Evolutionary conservation across 53 echinoderm and acorn worm species (phyloP), one percentile per base, ranked within the genome.

Genomic region (Henricia sp.): DNA sequence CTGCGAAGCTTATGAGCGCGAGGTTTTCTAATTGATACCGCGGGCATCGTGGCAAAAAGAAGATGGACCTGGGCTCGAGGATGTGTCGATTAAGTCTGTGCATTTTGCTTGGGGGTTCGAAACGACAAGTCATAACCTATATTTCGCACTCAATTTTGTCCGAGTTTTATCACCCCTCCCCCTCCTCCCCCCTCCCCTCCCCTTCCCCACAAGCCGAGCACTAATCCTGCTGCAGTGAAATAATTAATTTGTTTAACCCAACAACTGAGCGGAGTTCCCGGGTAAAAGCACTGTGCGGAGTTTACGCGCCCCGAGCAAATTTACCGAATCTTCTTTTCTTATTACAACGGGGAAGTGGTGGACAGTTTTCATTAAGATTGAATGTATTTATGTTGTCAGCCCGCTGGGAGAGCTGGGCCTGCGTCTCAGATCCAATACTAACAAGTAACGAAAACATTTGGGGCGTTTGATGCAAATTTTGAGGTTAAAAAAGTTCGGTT

Each of bases 201-300:
- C n/a, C n/a, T n/a, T n/a, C n/a, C n/a, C n/a, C n/a, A n/a, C n/a
- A n/a, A n/a, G n/a, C n/a, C n/a, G n/a, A n/a, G n/a, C n/a, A n/a
- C 10, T 76, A 76, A 76, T 57, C 76, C 59, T 17, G n/a, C n/a
- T n/a, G n/a, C n/a, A 17, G 29, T 26, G 41, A 76, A 57, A 58
- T 76, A 76, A 76, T 76, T 76, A 76, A 58, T 76, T 76, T 76
- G 53, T 76, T 76, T 76, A 76, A 76, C 59, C 76, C 57, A 76
- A 16, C 40, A 58, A 41, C 76, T 26, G 59, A 41, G 76, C 59
- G 25, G 35, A 55, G 52, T 19, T 73, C n/a, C n/a, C 36, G n/a
- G 35, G 36, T 20, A 29, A 53, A 34, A 73, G 50, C 51, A 52
- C 32, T 53, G 52, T 54, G 52, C 25, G 19, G 24, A 52, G 37